A percentile compares a stretch with the other conserved stretches of the same genome.
Evolutionary conservation across 2,888 invertebrate species (phyloP).

Genomic region (Gibbula magus): DNA sequence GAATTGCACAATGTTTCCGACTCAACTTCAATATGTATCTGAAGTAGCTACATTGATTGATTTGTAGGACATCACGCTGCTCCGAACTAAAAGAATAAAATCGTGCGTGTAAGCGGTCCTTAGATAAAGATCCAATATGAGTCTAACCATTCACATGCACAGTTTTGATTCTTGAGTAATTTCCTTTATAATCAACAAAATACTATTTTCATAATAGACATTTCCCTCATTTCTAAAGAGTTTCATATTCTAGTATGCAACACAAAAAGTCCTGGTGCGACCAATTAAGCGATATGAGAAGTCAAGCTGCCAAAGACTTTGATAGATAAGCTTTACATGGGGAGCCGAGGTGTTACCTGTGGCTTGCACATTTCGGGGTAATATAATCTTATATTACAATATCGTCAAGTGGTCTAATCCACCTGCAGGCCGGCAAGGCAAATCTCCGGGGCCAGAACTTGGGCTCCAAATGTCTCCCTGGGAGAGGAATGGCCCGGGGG

Average conservation of each 20-base stretch:
- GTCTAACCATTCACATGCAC: too few relatives aligned
- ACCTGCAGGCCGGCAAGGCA: neutral
- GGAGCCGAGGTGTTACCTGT: neutral
- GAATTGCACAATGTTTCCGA: too few relatives aligned
- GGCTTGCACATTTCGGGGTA: neutral
- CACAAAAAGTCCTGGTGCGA: neutral
- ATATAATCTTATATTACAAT: neutral
- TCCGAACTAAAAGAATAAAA: too few relatives aligned
- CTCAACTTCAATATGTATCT: too few relatives aligned
- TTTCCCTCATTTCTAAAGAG: neutral
- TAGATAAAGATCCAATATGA: too few relatives aligned
- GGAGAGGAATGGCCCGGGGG: neutral
- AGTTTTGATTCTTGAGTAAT: neutral
- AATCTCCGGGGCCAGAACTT: neutral
- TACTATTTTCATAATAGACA: neutral
- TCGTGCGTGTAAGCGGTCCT: too few relatives aligned
- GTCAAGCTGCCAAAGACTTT: neutral
- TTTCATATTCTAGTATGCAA: neutral
- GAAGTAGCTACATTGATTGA: too few relatives aligned
- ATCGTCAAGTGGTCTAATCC: neutral
- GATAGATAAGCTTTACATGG: neutral
- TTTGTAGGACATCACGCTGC: too few relatives aligned
- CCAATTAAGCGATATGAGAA: neutral
- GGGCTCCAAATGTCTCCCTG: neutral
- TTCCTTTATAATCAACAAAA: neutral